Evolutionary conservation across 2,888 invertebrate genomes (phyloP), one percentile per base, ranked within the genome.

Genomic region (Abrostola tripartita): DNA sequence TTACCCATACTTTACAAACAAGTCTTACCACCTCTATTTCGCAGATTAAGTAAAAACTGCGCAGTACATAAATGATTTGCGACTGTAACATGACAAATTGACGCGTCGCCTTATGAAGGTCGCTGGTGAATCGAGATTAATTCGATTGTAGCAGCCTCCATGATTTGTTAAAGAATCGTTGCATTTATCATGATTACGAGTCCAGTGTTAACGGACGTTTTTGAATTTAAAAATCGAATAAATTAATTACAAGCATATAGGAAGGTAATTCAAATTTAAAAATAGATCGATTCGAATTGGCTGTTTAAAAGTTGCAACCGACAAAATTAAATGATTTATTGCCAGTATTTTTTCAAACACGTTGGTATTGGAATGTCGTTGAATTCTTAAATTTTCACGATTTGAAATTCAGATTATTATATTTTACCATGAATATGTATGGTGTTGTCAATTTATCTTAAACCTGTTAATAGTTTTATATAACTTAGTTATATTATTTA

Each of bases 51-150:
- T 41, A 53, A 40, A 42, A 55, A 57, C n/a, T 52, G 41, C 52
- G 54, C 12, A 12, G 24, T 52, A 36, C 35, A 37, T 38, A 52
- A 55, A 35, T 8, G 10, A 37, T 51, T 57, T 24, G 50, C 24
- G 41, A 52, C 47, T 50, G 2, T 37, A n/a, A 55, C 35, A 71
- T 71, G 67, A 71, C 55, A 71, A 62, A 71, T 71, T 61, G 49
- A 44, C 36, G 51, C 11, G 40, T 55, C 56, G 40, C n/a, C 1
- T 40, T 38, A 36, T 12, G 58, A 62, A 71, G 67, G 71, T 55
- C 52, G 44, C 44, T 41, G 10, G 37, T 14, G 62, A 54, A 24
- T 71, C 44, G 52, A 71, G 57, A 67, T 66, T 61, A 70, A 70
- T 54, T 67, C 12, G 61, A 61, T 61, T 61, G 37, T 44, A 12